phyloP scores from a whole-genome alignment of 1,140 invertebrate genomes.

The Chrysoperla carnea region DNA sequence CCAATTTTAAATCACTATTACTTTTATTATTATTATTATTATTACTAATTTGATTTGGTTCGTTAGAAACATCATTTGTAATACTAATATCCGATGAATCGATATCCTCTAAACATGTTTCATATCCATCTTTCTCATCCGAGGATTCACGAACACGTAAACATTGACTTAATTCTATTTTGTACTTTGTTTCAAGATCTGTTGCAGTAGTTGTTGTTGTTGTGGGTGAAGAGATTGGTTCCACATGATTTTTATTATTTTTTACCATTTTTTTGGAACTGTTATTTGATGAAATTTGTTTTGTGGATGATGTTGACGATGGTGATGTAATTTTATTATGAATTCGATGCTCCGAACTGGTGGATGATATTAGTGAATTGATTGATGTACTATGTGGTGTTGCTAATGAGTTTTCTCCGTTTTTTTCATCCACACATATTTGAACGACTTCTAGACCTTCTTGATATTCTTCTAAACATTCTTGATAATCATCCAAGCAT shows the following conservation, averaged over 20 bases:
- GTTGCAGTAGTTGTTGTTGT: background rate
- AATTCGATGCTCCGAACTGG: background rate
- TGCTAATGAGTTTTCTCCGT: background rate
- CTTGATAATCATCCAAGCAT: slow-evolving; percentile 37
- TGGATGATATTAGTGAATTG: too few species aligned
- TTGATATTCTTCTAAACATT: slow-evolving; percentile 40
- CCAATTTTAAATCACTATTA: background rate
- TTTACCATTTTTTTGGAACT: background rate
- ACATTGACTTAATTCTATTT: background rate
- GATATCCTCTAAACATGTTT: slow-evolving; percentile 18
- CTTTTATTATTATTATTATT: background rate
- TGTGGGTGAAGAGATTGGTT: background rate
- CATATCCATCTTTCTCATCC: slow-evolving; percentile 13
- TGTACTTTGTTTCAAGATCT: background rate
- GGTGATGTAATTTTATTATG: background rate
- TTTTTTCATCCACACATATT: slow-evolving; percentile 30
- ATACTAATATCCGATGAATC: background rate
- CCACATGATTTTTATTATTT: background rate
- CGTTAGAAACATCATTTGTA: too few species aligned
- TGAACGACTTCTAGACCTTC: slow-evolving; percentile 36
- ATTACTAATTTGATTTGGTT: too few species aligned
- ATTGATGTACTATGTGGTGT: background rate
- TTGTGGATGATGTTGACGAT: background rate
- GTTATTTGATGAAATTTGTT: background rate
- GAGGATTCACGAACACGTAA: background rate